phyloP scores from a whole-genome alignment of 2,797 vertebrate species.

The Myotis vivesi region DNA sequence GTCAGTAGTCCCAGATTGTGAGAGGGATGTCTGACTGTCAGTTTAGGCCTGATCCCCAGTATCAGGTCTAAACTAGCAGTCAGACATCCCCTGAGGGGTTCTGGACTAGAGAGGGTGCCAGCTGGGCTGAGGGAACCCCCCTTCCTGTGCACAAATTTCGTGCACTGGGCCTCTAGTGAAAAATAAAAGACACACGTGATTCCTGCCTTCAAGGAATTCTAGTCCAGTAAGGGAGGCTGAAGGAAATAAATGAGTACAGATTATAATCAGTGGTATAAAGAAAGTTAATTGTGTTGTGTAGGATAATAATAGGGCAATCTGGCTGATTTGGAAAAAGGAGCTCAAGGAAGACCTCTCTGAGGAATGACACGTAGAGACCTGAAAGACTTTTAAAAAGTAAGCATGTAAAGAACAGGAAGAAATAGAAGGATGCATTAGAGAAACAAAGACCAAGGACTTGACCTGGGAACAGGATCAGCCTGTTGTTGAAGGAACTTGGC shows the following conservation, averaged over 20 bases:
- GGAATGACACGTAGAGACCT: background rate
- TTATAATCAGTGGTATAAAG: background rate
- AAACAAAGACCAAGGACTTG: background rate
- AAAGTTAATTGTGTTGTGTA: background rate
- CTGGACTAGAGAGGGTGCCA: too few species aligned
- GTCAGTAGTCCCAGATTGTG: too few species aligned
- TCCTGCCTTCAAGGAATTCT: background rate
- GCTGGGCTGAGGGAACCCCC: too few species aligned
- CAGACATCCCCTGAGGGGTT: too few species aligned
- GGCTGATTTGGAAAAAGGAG: background rate
- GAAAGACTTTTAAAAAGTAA: background rate
- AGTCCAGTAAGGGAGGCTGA: background rate
- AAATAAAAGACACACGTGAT: background rate
- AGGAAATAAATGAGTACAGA: background rate
- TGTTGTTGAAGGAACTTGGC: background rate
- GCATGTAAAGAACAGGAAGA: background rate
- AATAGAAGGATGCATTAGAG: background rate
- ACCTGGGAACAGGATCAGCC: background rate
- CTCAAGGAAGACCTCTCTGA: background rate
- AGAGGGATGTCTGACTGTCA: too few species aligned
- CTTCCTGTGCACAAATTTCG: too few species aligned
- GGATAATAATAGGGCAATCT: background rate
- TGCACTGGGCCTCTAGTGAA: background rate
- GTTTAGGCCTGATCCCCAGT: too few species aligned
- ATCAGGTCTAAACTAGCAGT: too few species aligned